These are phyloP conservation scores for Trichechus manatus DNA, from an alignment of 2,113 vertebrate species.

Conservation along the genomic window DNA sequence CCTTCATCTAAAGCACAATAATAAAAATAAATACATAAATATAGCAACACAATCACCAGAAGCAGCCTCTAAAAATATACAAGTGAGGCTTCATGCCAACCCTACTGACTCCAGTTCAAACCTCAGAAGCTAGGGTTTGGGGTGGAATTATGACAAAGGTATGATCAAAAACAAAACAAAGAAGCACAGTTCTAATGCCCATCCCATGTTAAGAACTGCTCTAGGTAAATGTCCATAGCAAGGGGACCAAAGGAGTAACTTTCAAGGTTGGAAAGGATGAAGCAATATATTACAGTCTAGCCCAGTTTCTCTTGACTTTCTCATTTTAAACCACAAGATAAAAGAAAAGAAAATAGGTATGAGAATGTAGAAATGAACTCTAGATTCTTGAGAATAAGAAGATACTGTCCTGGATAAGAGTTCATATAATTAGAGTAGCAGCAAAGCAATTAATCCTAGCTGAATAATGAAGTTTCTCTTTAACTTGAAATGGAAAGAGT, in stretches of 20 bases:
- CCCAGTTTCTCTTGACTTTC: not conserved
- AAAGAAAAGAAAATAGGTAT: conserved; percentile 32
- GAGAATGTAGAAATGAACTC: not conserved
- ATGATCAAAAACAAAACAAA: too few relatives aligned
- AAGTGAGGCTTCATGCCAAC: not conserved
- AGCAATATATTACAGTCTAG: not conserved
- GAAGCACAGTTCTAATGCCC: not conserved
- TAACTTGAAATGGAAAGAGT: not conserved
- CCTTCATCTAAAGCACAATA: too few relatives aligned
- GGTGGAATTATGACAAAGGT: not conserved
- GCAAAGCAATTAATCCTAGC: conserved; percentile 46
- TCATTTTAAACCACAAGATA: conserved; percentile 43
- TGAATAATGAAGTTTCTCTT: conserved; percentile 15
- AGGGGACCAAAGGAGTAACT: not conserved
- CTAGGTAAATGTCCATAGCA: not conserved
- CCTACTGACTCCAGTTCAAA: not conserved
- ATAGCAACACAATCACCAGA: too few relatives aligned
- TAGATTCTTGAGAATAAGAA: conserved; percentile 17
- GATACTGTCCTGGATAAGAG: not conserved
- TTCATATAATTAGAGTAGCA: conserved; percentile 33
- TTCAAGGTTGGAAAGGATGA: not conserved
- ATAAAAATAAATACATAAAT: too few relatives aligned
- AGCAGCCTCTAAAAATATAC: too few relatives aligned
- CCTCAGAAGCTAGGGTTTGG: not conserved
- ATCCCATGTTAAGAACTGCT: not conserved